Evolutionary conservation across 2,113 vertebrate genomes (phyloP).

Genomic region (Eolophus roseicapilla): DNA sequence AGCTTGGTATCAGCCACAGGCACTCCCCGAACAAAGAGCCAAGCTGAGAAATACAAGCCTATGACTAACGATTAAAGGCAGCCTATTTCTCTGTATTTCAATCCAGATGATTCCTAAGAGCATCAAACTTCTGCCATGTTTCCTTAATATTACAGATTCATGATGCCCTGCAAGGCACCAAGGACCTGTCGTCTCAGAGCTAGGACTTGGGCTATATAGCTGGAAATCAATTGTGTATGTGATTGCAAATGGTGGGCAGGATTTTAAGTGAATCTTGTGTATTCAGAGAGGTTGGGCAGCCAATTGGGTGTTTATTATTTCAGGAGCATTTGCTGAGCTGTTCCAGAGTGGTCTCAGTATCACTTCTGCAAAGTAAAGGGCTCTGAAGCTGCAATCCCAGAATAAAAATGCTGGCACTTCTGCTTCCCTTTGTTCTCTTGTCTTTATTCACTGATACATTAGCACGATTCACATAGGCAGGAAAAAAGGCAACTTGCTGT

Average conservation of each 20-base stretch:
- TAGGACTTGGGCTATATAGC: accelerated
- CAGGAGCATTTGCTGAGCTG: neutral
- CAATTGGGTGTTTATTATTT: neutral
- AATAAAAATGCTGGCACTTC: neutral
- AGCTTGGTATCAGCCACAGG: neutral
- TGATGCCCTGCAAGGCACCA: neutral
- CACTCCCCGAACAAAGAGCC: neutral
- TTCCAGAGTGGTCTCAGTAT: neutral
- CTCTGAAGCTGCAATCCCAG: neutral
- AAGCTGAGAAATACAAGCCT: neutral
- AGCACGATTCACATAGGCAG: neutral
- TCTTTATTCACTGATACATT: neutral
- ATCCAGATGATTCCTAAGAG: neutral
- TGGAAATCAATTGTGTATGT: neutral
- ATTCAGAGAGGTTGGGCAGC: neutral
- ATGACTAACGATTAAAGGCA: neutral
- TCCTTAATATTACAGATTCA: neutral
- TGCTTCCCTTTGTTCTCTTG: constrained; percentile 34
- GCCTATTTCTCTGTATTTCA: neutral
- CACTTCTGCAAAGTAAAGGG: neutral
- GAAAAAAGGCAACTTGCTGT: constrained; percentile 32
- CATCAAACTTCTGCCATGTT: neutral
- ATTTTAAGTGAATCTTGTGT: neutral
- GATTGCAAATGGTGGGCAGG: neutral
- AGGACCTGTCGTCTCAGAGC: neutral